Evolutionary conservation across 2,113 vertebrate genomes (phyloP), one percentile per base, ranked within the genome.

Genomic region (Neolamprologus ventralis): DNA sequence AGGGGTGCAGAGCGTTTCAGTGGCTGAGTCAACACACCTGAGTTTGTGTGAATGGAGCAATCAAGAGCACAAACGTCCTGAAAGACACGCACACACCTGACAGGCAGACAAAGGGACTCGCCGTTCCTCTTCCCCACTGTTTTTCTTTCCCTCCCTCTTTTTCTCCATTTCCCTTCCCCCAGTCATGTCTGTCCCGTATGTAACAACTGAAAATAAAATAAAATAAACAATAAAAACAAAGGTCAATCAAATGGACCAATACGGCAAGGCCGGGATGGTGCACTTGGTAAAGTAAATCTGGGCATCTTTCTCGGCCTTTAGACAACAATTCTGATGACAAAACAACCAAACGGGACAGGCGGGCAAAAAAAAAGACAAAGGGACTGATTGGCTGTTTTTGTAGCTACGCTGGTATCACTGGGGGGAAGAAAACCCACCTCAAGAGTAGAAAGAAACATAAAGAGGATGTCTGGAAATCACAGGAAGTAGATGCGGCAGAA

Each of bases 381-480:
- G 81, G 33, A 2, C 26, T 84, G 88, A 93, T 86, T 81, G 86
- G 84, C 54, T 90, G 88, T 55, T 85, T 63, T 82, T n/a, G 3
- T 63, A 16, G 79, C 1, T n/a, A 11, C 1, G 4, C 49, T 1
- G 10, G n/a, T 17, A n/a, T 21, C 3, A 57, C 42, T 19, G 42
- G 57, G 28, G 71, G 42, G 16, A 5, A 17, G 23, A 13, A n/a
- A 8, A 2, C 16, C 16, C 17, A 49, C 42, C 16, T 78, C 2
- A 31, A 49, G 7, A 49, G 3, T 49, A 49, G 23, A 13, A 78
- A 49, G 71, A 78, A 49, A 12, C 23, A 78, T 5, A 5, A 78
- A 49, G 16, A 78, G 23, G 45, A 78, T 49, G 26, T n/a, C 26
- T 78, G 23, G 26, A 78, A 49, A 49, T 49, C 71, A 31, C 28